Evolutionary conservation across 2,888 invertebrate species (phyloP).

Genomic region (Leucania comma): DNA sequence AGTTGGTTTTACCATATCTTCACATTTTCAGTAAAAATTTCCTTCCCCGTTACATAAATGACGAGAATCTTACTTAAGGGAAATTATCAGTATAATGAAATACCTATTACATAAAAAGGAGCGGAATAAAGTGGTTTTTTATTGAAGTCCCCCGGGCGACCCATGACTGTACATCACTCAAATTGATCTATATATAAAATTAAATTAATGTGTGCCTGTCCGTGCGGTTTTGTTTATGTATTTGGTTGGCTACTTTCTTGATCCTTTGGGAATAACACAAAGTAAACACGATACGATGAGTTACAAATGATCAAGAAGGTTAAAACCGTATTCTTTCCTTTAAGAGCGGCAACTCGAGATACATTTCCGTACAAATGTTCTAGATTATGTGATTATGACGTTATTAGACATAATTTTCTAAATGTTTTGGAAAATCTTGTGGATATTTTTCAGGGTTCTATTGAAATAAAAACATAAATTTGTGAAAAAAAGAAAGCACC

Average conservation of each 20-base stretch:
- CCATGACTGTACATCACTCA: conserved; percentile 52
- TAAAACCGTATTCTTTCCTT: neutral
- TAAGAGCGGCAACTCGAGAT: neutral
- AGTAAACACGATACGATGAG: neutral
- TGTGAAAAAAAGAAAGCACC: too few relatives aligned
- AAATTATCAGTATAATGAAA: conserved; percentile 66
- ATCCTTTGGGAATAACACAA: conserved; percentile 7
- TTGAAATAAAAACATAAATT: too few relatives aligned
- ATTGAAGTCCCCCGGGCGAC: conserved; percentile 70
- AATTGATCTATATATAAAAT: conserved; percentile 62
- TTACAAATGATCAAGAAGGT: neutral
- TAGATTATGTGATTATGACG: too few relatives aligned
- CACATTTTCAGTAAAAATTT: neutral
- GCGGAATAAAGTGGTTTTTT: conserved; percentile 75
- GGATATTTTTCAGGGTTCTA: too few relatives aligned
- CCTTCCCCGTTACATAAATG: conserved; percentile 13
- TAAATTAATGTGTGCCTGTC: conserved; percentile 50
- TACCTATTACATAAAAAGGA: conserved; percentile 67
- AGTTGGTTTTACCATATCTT: too few relatives aligned
- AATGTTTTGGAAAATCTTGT: too few relatives aligned
- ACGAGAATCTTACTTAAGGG: conserved; percentile 35
- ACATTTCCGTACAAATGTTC: too few relatives aligned
- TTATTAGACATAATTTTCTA: too few relatives aligned
- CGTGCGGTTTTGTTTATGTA: conserved; percentile 49
- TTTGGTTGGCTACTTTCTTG: conserved; percentile 23